Conservation (phyloP, 2,888 invertebrate species). For the Cosmia pyralina region DNA sequence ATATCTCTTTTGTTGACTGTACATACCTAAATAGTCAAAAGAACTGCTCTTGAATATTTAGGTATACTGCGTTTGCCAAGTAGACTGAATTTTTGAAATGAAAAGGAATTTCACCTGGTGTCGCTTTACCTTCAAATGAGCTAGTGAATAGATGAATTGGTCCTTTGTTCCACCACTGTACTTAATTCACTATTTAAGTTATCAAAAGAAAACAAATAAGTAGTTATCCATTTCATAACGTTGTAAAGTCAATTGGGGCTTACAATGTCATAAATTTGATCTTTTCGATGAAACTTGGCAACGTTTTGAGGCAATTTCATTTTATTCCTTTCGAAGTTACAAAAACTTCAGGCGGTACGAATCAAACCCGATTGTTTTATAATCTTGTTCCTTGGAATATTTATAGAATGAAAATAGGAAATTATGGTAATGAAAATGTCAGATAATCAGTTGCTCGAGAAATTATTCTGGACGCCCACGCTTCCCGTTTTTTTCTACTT, state of each 20-base stretch:
- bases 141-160: not conserved
- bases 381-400: slow-evolving; percentile 37
- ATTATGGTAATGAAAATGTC: slow-evolving; percentile 35
- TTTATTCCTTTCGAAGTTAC: slow-evolving; percentile 31
- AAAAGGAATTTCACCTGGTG: not conserved
- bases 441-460: slow-evolving; percentile 32
- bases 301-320: slow-evolving; percentile 37
- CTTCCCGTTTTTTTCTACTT: too few relatives aligned
- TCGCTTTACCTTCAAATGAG: not conserved
- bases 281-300: slow-evolving; percentile 19
- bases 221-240: not conserved
- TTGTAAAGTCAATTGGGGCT: slow-evolving; percentile 26
- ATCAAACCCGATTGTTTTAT: slow-evolving; percentile 35
- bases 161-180: not conserved
- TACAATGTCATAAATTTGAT: slow-evolving; percentile 18
- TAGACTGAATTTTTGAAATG: not conserved
- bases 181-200: not conserved
- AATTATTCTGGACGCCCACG: slow-evolving; percentile 22
- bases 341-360: slow-evolving; percentile 32
- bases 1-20: too few relatives aligned
- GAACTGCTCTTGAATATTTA: not conserved
- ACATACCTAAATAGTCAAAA: too few relatives aligned
- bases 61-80: not conserved
- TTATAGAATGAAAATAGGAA: slow-evolving; percentile 31
- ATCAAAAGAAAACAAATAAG: slow-evolving; percentile 6